These are phyloP conservation scores for Trinorchestia longiramus DNA, from an alignment of 1,140 invertebrate species.

Conservation along the genomic window DNA sequence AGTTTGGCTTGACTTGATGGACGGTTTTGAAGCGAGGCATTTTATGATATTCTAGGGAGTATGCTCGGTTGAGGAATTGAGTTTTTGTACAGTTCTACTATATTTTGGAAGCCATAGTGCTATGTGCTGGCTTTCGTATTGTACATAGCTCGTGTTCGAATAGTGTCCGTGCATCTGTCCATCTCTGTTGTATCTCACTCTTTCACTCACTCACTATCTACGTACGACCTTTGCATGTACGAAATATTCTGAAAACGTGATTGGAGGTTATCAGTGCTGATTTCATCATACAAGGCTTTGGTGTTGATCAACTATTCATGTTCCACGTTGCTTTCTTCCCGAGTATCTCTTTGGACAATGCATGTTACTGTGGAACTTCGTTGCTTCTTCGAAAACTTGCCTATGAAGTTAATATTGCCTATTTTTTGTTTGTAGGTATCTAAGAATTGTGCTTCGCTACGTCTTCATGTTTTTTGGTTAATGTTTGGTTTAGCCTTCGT, in stretches of 20 bases:
- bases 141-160: neutral
- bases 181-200: neutral
- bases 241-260: neutral
- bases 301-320: neutral
- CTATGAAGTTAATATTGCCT: neutral
- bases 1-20: neutral
- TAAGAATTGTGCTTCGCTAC: neutral
- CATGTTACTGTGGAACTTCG: neutral
- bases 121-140: neutral
- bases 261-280: neutral
- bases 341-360: neutral
- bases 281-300: neutral
- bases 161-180: conserved; percentile 5
- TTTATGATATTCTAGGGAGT: neutral
- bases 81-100: neutral
- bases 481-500: neutral
- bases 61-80: neutral
- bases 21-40: neutral
- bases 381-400: neutral
- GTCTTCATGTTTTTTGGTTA: neutral
- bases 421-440: neutral
- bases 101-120: neutral
- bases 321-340: neutral
- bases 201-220: neutral
- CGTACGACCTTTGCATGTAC: neutral